Conservation (phyloP, 37 sponge, comb jelly and placozoan species). For the Tethya wilhelma region DNA sequence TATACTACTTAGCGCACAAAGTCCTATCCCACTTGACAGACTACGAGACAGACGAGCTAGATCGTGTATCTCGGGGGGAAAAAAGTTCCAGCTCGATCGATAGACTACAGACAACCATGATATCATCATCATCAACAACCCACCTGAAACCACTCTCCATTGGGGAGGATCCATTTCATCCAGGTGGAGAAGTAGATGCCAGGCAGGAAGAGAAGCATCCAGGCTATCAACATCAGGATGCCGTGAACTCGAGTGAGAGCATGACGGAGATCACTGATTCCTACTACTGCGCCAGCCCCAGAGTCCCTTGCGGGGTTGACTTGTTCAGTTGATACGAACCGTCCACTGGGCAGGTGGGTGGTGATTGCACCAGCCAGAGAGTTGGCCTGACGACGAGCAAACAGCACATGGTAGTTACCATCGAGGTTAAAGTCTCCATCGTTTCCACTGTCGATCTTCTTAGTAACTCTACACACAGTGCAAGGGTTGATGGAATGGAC, state of each 20-base stretch:
- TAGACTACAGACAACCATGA: too few species aligned
- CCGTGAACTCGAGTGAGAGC: constrained; percentile 35
- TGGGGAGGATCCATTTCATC: constrained; percentile 76
- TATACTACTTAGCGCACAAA: too few species aligned
- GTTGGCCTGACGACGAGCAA: constrained; percentile 1
- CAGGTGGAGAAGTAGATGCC: constrained; percentile 70
- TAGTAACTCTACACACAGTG: too few species aligned
- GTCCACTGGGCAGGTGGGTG: neutral
- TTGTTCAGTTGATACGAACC: neutral
- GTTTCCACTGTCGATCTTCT: neutral
- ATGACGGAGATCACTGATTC: neutral
- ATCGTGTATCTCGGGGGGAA: too few species aligned
- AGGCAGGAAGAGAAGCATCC: constrained; percentile 47
- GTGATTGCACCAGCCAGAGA: neutral
- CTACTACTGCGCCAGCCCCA: neutral
- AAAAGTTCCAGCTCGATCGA: too few species aligned
- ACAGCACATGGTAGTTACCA: constrained; percentile 10
- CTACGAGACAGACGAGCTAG: too few species aligned
- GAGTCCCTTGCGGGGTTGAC: neutral
- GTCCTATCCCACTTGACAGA: too few species aligned
- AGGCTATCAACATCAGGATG: constrained; percentile 74
- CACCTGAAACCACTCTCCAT: constrained; percentile 81
- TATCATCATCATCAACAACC: too few species aligned
- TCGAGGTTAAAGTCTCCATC: constrained; percentile 10
- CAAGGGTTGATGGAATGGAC: too few species aligned